Conservation (phyloP, 2,797 vertebrate genomes). For the Pseudomugil gertrudae region DNA sequence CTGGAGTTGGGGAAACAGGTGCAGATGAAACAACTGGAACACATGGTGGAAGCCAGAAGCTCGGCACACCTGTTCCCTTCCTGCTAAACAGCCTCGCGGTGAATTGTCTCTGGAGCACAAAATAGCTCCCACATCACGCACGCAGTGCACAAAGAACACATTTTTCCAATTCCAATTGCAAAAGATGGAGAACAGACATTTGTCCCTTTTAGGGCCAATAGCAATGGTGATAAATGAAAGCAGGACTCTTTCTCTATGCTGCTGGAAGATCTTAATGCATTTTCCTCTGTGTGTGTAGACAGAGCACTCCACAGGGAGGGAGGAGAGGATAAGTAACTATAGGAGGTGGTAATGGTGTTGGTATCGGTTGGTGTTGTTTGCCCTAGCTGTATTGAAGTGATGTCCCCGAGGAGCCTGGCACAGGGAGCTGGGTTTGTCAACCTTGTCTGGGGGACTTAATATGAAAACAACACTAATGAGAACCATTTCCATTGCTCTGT, state of each 20-base stretch:
- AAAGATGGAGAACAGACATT: conserved; percentile 76
- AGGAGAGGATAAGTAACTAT: conserved; percentile 76
- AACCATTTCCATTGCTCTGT: conserved; percentile 82
- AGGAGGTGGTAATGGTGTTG: conserved; percentile 77
- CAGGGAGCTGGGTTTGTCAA: conserved; percentile 80
- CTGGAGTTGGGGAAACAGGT: conserved; percentile 72
- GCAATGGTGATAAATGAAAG: conserved; percentile 78
- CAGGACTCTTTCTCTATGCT: conserved; percentile 67
- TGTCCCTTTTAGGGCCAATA: conserved; percentile 75
- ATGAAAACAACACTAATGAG: conserved; percentile 85
- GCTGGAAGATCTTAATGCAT: conserved; percentile 72
- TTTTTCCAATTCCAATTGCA: conserved; percentile 74
- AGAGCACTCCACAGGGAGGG: conserved; percentile 64
- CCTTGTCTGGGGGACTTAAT: conserved; percentile 82
- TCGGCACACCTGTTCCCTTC: conserved; percentile 77
- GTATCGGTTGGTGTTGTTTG: conserved; percentile 79
- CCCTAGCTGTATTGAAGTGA: conserved; percentile 76
- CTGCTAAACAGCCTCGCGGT: conserved; percentile 72
- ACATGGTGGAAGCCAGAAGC: conserved; percentile 77
- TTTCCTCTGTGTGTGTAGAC: conserved; percentile 67
- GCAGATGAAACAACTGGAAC: conserved; percentile 76
- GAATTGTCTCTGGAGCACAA: conserved; percentile 70
- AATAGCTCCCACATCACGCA: conserved; percentile 62
- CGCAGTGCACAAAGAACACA: conserved; percentile 47
- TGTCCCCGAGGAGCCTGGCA: conserved; percentile 77